These are phyloP conservation scores for Alviniconcha marisindica DNA, from an alignment of 1,140 invertebrate species.

Conservation along the genomic window DNA sequence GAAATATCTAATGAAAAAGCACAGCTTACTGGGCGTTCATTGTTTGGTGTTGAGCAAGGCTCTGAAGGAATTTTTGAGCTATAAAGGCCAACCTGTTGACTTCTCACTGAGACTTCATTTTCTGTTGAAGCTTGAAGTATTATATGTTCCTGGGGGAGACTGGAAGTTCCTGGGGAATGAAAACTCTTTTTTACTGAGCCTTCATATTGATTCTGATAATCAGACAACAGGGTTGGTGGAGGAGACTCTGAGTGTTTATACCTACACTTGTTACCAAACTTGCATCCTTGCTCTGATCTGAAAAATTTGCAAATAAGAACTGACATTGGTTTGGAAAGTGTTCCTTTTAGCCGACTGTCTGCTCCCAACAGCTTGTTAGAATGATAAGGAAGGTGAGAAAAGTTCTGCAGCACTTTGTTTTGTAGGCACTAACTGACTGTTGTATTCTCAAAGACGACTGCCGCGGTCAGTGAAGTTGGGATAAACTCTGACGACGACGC, in stretches of 20 bases:
- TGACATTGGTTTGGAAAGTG: conserved; percentile 43
- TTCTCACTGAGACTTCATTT: conserved; percentile 39
- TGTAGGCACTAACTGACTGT: not conserved
- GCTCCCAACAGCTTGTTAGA: conserved; percentile 31
- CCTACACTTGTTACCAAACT: conserved; percentile 53
- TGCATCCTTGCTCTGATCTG: conserved; percentile 46
- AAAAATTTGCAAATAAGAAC: conserved; percentile 54
- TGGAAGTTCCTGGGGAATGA: conserved; percentile 38
- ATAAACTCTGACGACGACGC: too few species aligned
- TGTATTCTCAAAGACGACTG: too few species aligned
- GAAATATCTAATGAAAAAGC: not conserved
- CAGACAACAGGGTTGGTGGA: not conserved
- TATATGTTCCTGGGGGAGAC: not conserved
- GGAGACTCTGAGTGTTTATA: conserved; percentile 42
- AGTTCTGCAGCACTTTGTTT: not conserved
- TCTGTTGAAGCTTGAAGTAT: conserved; percentile 1
- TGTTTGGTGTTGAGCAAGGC: not conserved
- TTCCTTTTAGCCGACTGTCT: not conserved
- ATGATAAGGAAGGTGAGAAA: not conserved
- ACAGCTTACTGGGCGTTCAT: not conserved
- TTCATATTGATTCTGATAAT: conserved; percentile 76
- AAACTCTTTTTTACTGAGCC: conserved; percentile 83
- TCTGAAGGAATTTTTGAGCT: not conserved
- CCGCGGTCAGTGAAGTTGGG: too few species aligned
- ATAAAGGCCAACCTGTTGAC: not conserved